phyloP scores from a whole-genome alignment of 2,888 invertebrate species.

The Torymus tubicola region DNA sequence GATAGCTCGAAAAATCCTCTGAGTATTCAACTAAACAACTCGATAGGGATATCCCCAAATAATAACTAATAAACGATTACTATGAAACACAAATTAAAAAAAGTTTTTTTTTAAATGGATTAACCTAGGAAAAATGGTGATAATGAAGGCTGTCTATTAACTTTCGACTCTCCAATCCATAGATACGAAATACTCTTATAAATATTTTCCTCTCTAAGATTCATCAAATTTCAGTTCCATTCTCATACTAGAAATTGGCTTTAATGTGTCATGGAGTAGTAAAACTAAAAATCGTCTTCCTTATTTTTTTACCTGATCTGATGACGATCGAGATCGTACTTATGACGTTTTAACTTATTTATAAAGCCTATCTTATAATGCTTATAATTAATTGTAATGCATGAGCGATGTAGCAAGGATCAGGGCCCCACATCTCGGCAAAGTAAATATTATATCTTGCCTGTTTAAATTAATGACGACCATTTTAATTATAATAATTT shows the following conservation, averaged over 20 bases:
- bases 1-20: no score
- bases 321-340: constrained; percentile 25
- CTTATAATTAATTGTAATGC: constrained; percentile 36
- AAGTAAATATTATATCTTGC: constrained; percentile 38
- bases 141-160: no score
- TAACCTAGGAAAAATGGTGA: neutral
- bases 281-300: neutral
- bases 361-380: neutral
- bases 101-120: constrained; percentile 1
- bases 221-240: no score
- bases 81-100: no score
- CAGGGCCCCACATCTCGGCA: constrained; percentile 21
- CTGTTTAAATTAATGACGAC: constrained; percentile 39
- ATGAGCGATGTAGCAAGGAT: constrained; percentile 16
- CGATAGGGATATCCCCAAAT: no score
- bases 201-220: no score
- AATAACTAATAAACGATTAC: no score
- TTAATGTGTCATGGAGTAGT: constrained; percentile 10
- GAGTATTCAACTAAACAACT: no score
- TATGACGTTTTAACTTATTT: constrained; percentile 17
- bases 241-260: constrained; percentile 11
- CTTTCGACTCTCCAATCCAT: no score
- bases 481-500: constrained; percentile 9
- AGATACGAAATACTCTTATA: no score
- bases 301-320: neutral